A percentile compares a stretch with the other conserved stretches of the same genome.
phyloP scores from a whole-genome alignment of 2,888 invertebrate genomes.

The Acronicta psi region DNA sequence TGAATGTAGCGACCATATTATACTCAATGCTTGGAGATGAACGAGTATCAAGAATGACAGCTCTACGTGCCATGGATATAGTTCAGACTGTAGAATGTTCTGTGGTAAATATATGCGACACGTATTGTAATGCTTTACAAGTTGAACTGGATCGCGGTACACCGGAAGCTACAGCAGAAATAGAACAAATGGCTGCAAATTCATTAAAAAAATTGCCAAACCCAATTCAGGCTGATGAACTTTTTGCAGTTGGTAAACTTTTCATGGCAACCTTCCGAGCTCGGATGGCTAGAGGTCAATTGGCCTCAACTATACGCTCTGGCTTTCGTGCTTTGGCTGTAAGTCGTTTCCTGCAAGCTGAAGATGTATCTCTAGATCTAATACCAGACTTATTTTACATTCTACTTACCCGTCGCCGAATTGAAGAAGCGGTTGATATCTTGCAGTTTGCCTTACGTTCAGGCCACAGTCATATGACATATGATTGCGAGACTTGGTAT shows the following conservation, averaged over 20 bases:
- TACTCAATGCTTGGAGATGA: slow-evolving; percentile 75
- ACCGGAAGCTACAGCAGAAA: slow-evolving; percentile 70
- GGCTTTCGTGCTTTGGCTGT: slow-evolving; percentile 80
- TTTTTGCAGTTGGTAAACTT: slow-evolving; percentile 81
- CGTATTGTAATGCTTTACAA: slow-evolving; percentile 82
- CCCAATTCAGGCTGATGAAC: slow-evolving; percentile 79
- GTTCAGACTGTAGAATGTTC: slow-evolving; percentile 75
- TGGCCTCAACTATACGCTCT: slow-evolving; percentile 73
- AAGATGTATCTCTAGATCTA: slow-evolving; percentile 77
- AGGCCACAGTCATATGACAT: slow-evolving; percentile 61
- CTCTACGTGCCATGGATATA: slow-evolving; percentile 72
- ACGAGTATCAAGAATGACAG: slow-evolving; percentile 68
- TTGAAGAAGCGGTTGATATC: slow-evolving; percentile 85
- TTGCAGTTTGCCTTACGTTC: slow-evolving; percentile 72
- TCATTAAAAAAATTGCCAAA: slow-evolving; percentile 68
- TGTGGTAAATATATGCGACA: slow-evolving; percentile 79
- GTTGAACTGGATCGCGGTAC: slow-evolving; percentile 80
- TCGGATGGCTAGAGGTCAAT: slow-evolving; percentile 72
- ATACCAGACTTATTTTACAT: slow-evolving; percentile 83
- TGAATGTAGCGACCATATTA: slow-evolving; percentile 77
- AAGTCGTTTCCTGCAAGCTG: slow-evolving; percentile 80
- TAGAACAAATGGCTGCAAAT: slow-evolving; percentile 74
- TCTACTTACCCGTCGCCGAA: slow-evolving; percentile 77
- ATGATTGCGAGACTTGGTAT: slow-evolving; percentile 85
- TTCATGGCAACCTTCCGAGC: slow-evolving; percentile 81